Base-by-base conservation (phyloP, 2,888 invertebrate genomes). In the Ashinkailepas kermadecensis region DNA sequence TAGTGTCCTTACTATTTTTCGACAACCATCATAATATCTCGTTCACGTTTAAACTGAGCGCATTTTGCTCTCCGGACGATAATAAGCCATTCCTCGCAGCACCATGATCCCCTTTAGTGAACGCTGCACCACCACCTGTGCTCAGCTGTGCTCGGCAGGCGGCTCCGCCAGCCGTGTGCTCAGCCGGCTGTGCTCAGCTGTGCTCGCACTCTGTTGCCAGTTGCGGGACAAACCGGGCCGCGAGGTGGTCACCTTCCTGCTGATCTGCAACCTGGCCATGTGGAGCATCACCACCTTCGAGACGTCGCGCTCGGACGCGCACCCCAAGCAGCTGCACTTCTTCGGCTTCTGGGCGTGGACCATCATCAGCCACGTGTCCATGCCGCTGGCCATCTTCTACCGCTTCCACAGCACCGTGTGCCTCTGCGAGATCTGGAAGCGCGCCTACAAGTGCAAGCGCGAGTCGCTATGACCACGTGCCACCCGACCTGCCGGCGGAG, bases 321-420 rank as follows among this genome's bases (percentile, higher is more conserved):
- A 96, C 87, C 96, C 96, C 13, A 93, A 96, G 78, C 96, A 97
- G 88, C 88, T 96, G 84, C 93, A 95, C 86, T 96, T 97, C 88
- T 96, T 95, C 86, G 96, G 96, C 0, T 89, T 95, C 67, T 96
- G 95, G 95, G 95, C 95, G 62, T 97, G 96, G 96, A 95, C 96
- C n/a, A 95, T 97, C 83, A 96, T 97, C 83, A 96, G 95, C 0
- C 96, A 97, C 86, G 95, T 97, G 2, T 95, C 95, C 1, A 95
- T 96, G 93, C 97, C 97, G 0, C 88, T 96, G 80, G 95, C 96
- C 1, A 96, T 97, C 83, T 97, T 97, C 89, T 97, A 96, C 88
- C 91, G 96, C 83, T 97, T 97, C 88, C 97, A 97, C 87, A 96
- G 96, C 78, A 96, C 97, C 0, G 96, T 97, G 3, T 97, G 97